Evolutionary conservation across 1,140 invertebrate species (phyloP).

Genomic region (Zaprionus nigranus): DNA sequence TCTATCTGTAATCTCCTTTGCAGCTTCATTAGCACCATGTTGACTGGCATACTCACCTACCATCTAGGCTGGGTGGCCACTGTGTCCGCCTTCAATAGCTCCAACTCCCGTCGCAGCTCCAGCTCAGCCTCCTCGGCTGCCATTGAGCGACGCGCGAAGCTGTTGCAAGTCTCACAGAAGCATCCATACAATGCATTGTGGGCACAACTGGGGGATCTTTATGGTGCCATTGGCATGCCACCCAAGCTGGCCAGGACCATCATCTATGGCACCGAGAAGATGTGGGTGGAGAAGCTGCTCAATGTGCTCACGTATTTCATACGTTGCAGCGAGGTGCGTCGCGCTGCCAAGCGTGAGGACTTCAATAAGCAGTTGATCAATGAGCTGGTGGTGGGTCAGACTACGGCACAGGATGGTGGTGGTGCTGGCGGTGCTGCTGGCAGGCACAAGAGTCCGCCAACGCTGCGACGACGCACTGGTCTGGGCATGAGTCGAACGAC

Average conservation of each 20-base stretch:
- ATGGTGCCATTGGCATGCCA: slow-evolving; percentile 92
- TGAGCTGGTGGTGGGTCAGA: slow-evolving; percentile 59
- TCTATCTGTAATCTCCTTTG: slow-evolving; percentile 68
- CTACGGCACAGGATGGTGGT: slow-evolving; percentile 29
- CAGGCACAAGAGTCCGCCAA: slow-evolving; percentile 57
- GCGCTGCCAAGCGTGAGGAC: slow-evolving; percentile 76
- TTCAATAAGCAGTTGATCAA: slow-evolving; percentile 81
- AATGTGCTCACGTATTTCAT: slow-evolving; percentile 93
- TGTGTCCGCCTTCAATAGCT: slow-evolving; percentile 85
- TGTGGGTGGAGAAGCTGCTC: slow-evolving; percentile 88
- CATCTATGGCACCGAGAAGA: slow-evolving; percentile 89
- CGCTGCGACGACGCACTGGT: slow-evolving; percentile 19
- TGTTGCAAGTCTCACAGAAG: slow-evolving; percentile 78
- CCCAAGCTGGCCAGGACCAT: slow-evolving; percentile 91
- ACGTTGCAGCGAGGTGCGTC: slow-evolving; percentile 89
- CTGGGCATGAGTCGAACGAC: slow-evolving; percentile 57
- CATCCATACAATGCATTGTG: slow-evolving; percentile 92
- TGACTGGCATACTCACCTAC: slow-evolving; percentile 94
- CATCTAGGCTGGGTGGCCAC: slow-evolving; percentile 96
- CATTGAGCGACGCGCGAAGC: slow-evolving; percentile 77
- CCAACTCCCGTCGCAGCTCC: slow-evolving; percentile 44
- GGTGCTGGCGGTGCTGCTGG: neutral
- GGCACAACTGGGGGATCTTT: slow-evolving; percentile 93
- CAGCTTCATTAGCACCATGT: slow-evolving; percentile 95
- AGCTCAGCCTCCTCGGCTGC: slow-evolving; percentile 69